phyloP scores from a whole-genome alignment of 2,797 vertebrate species.

The Buceros bicornis region DNA sequence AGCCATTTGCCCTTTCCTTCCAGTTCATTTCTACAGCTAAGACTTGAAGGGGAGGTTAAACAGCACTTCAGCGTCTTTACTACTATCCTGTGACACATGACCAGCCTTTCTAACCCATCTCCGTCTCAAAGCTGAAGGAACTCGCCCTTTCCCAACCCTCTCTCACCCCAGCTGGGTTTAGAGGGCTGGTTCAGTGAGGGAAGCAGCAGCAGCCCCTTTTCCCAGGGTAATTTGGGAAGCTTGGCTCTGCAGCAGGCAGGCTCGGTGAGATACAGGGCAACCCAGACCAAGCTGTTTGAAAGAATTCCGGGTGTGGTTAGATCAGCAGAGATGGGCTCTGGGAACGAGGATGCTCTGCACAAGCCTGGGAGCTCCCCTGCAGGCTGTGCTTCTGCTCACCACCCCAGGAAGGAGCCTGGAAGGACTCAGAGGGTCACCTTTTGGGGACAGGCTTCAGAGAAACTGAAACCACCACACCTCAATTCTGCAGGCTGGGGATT shows the following conservation, averaged over 20 bases:
- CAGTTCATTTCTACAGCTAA: too few species aligned
- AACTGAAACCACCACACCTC: neutral
- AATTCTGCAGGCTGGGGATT: neutral
- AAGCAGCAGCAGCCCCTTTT: neutral
- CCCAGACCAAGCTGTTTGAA: neutral
- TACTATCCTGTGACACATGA: neutral
- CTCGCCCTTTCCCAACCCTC: neutral
- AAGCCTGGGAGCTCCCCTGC: neutral
- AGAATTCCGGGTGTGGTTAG: neutral
- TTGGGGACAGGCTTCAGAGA: neutral
- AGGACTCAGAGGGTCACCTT: neutral
- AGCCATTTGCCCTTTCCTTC: neutral
- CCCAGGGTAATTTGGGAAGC: neutral
- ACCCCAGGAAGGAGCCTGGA: neutral
- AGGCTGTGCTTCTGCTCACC: neutral
- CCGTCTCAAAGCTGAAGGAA: neutral
- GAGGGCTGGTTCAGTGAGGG: neutral
- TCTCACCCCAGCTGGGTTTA: neutral
- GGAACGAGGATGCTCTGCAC: neutral
- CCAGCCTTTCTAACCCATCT: neutral
- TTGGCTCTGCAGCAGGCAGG: neutral
- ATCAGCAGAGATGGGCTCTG: neutral
- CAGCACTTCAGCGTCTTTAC: neutral
- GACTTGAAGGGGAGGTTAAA: neutral
- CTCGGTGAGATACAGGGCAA: neutral